Evolutionary conservation across 1,140 invertebrate genomes (phyloP).

Genomic region (Eriocheir sinensis): DNA sequence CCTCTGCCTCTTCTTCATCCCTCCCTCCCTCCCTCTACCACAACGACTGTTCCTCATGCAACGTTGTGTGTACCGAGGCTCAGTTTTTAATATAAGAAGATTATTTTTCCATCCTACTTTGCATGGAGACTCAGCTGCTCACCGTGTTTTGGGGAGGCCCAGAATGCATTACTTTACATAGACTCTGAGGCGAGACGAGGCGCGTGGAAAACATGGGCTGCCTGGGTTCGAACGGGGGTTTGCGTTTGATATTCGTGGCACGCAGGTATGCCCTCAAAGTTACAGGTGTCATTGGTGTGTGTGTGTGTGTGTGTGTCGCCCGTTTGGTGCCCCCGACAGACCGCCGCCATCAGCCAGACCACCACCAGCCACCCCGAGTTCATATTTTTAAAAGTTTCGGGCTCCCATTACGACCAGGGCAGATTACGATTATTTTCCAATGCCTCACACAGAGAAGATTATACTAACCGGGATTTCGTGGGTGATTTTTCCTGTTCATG

Average conservation of each 20-base stretch:
- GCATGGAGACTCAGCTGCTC: not conserved
- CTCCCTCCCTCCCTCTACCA: no score
- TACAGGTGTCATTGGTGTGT: conserved; percentile 9
- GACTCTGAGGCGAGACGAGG: not conserved
- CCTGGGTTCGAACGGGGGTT: not conserved
- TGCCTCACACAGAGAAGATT: no score
- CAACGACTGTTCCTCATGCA: not conserved
- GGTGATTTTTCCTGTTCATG: no score
- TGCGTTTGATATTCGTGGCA: not conserved
- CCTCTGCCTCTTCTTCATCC: not conserved
- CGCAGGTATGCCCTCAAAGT: conserved; percentile 5
- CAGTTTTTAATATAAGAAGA: not conserved
- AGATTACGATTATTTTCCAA: no score
- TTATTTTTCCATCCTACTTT: not conserved
- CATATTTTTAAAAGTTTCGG: no score
- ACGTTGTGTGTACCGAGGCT: not conserved
- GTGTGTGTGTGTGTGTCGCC: no score
- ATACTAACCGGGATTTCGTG: no score
- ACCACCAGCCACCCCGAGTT: not conserved
- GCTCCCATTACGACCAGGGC: no score
- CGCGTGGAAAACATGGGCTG: no score
- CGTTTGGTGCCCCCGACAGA: not conserved
- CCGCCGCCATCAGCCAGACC: not conserved
- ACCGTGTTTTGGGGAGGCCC: not conserved
- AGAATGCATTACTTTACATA: not conserved